phyloP scores from a whole-genome alignment of 2,113 vertebrate genomes.

The Muscicapa adusta region DNA sequence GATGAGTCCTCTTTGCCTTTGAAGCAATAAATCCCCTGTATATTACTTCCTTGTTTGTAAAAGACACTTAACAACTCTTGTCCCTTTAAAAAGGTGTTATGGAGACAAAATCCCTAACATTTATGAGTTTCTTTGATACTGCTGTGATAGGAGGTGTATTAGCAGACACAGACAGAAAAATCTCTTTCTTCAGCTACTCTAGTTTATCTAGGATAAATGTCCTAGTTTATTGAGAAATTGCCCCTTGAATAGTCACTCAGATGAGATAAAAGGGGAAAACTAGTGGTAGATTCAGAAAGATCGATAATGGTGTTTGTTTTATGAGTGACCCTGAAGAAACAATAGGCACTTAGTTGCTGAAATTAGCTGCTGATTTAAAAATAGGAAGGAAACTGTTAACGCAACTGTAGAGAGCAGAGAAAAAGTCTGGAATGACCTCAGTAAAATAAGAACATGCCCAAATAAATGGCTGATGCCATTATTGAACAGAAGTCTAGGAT shows the following conservation, averaged over 20 bases:
- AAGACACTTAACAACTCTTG: background rate
- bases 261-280: slow-evolving; percentile 42
- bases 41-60: slow-evolving; percentile 11
- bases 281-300: slow-evolving; percentile 29
- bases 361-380: slow-evolving; percentile 63
- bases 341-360: slow-evolving; percentile 60
- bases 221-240: slow-evolving; percentile 35
- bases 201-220: slow-evolving; percentile 4
- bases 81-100: background rate
- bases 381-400: slow-evolving; percentile 60
- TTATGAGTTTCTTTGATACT: slow-evolving; percentile 28
- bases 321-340: slow-evolving; percentile 61
- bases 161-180: background rate
- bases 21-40: background rate
- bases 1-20: background rate
- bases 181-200: background rate
- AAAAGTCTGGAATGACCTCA: slow-evolving; percentile 50
- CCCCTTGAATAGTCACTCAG: background rate
- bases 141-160: background rate
- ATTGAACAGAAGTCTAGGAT: background rate
- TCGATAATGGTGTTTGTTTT: slow-evolving; percentile 59
- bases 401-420: background rate
- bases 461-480: background rate
- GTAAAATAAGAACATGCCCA: slow-evolving; percentile 8
- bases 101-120: background rate